phyloP scores from a whole-genome alignment of 2,888 invertebrate species.

The Oconnorella tubifera region DNA sequence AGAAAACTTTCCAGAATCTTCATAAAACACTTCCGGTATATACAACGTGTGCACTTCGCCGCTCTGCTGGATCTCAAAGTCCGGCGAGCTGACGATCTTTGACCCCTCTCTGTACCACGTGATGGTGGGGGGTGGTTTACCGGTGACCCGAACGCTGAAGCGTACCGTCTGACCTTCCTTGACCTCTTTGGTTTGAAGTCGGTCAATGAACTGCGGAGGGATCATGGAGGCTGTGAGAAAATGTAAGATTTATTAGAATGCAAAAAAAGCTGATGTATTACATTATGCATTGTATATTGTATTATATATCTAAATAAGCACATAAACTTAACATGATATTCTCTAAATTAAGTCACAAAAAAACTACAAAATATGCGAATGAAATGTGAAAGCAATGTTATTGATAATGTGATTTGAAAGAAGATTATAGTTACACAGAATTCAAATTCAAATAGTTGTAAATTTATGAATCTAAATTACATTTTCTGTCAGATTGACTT shows the following conservation, averaged over 20 bases:
- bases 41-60: conserved; percentile 67
- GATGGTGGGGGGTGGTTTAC: conserved; percentile 50
- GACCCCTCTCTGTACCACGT: conserved; percentile 54
- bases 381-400: too few species aligned
- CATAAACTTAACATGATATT: too few species aligned
- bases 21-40: conserved; percentile 65
- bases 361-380: too few species aligned
- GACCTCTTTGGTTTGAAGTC: conserved; percentile 70
- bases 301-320: too few species aligned
- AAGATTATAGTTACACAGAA: too few species aligned
- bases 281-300: too few species aligned
- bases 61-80: conserved; percentile 58
- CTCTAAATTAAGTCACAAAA: too few species aligned
- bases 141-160: conserved; percentile 50
- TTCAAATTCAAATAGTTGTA: too few species aligned
- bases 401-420: too few species aligned
- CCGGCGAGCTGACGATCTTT: conserved; percentile 56
- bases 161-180: conserved; percentile 50
- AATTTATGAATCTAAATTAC: too few species aligned
- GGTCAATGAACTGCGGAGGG: conserved; percentile 76
- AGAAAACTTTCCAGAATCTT: conserved; percentile 56
- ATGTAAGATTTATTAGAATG: neutral
- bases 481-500: too few species aligned
- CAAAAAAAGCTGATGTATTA: too few species aligned
- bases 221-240: conserved; percentile 73